Evolutionary conservation across 2,113 vertebrate genomes (phyloP), one percentile per base, ranked within the genome.

Genomic region (Microcebus murinus): DNA sequence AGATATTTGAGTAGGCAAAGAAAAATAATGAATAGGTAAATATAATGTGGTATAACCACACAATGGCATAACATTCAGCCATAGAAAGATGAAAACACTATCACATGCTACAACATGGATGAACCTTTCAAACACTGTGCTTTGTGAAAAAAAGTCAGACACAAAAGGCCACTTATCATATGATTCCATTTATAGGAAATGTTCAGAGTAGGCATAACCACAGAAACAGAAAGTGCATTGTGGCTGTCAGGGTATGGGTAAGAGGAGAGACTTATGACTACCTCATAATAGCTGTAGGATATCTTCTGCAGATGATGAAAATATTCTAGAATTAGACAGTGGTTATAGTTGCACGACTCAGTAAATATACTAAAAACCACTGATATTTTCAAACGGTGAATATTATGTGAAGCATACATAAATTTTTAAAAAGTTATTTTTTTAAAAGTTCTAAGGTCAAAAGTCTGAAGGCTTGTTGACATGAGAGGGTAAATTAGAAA

Each of bases 221-320:
- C 11, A 61, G 25, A 77, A 79, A 55, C 13, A 87, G 31, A 73
- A 11, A 52, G 12, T 34, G 10, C 15, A 25, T 12, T 36, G 4
- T 42, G 0, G 2, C 82, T 74, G 65, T 74, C 13, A 45, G 1
- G 14, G 2, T 57, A 73, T 11, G 10, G 1, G 21, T 50, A 6
- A 6, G 25, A 61, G 14, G 5, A 25, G 1, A 29, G n/a, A 34
- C 61, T 52, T 27, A 20, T 3, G 73, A 55, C 6, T 34, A 20
- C 3, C 31, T 45, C 4, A 21, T 25, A 29, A 9, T 13, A 68
- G 8, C 0, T 10, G 50, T 31, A 31, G 1, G 0, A 29, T 12
- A 86, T 85, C 21, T 4, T 36, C 63, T 9, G 3, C 14, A 15
- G 8, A 2, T n/a, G 3, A 31, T 23, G 0, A 9, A 61, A 52